Conservation (phyloP, 37 sponge, comb jelly and placozoan species). For the Ephydatia muelleri region DNA sequence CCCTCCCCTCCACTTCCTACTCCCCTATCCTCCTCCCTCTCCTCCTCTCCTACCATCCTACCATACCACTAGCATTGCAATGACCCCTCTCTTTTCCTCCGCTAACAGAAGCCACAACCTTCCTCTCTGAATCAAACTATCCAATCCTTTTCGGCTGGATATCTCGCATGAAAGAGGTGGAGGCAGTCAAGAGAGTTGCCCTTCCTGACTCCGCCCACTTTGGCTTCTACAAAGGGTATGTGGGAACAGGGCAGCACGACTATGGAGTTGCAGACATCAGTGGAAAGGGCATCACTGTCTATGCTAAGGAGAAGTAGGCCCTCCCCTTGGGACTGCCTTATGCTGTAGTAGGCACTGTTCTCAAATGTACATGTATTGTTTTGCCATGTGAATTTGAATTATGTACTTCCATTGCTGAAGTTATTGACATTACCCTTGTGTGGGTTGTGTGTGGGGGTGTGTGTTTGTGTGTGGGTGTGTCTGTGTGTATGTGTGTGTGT, state of each 20-base stretch:
- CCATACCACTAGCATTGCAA: neutral
- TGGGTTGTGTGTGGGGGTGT: too few relatives aligned
- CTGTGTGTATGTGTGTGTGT: too few relatives aligned
- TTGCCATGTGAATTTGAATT: neutral
- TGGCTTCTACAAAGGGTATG: conserved; percentile 18
- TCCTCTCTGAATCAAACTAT: conserved; percentile 33
- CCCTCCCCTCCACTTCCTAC: neutral
- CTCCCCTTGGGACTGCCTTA: neutral
- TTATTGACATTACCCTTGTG: too few relatives aligned
- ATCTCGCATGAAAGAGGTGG: conserved; percentile 43
- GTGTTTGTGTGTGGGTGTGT: too few relatives aligned
- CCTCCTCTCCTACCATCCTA: neutral
- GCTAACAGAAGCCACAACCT: conserved; percentile 11
- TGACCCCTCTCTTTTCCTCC: neutral
- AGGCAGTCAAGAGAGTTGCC: conserved; percentile 57
- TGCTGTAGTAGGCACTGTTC: too few relatives aligned
- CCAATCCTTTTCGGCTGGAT: conserved; percentile 48
- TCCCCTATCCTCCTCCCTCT: neutral
- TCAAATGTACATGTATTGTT: neutral
- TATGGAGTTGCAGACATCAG: conserved; percentile 25
- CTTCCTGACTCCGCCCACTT: conserved; percentile 45
- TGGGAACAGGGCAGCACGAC: conserved; percentile 15
- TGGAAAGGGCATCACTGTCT: conserved; percentile 40
- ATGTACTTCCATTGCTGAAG: too few relatives aligned
- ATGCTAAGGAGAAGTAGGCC: conserved; percentile 32